Percentiles rank a stretch among this genome's conserved stretches.
Evolutionary conservation across 2,797 vertebrate genomes (phyloP).

Genomic region (Hoplostethus mediterraneus): DNA sequence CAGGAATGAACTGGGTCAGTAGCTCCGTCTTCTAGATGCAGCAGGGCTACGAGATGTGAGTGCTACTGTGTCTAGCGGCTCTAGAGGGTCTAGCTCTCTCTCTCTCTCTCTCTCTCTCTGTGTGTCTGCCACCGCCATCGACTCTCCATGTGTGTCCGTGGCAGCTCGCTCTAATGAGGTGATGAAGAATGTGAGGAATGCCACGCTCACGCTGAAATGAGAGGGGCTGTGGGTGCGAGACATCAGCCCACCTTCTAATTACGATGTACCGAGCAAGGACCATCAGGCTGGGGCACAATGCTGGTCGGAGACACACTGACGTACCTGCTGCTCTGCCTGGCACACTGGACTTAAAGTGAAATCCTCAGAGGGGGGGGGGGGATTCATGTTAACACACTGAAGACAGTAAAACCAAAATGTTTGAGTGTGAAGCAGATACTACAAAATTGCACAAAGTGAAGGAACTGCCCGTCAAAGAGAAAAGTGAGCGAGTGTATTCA

Average conservation of each 20-base stretch:
- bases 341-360: slow-evolving; percentile 57
- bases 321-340: slow-evolving; percentile 33
- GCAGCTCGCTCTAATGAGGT: slow-evolving; percentile 83
- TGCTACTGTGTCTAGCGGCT: slow-evolving; percentile 54
- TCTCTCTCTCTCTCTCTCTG: neutral
- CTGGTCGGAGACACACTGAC: slow-evolving; percentile 50
- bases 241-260: slow-evolving; percentile 77
- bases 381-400: slow-evolving; percentile 59
- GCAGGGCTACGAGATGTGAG: slow-evolving; percentile 19
- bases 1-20: slow-evolving; percentile 60
- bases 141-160: slow-evolving; percentile 68
- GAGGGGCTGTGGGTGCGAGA: slow-evolving; percentile 74
- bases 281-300: slow-evolving; percentile 45
- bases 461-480: slow-evolving; percentile 35
- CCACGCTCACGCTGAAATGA: slow-evolving; percentile 79
- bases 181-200: slow-evolving; percentile 86
- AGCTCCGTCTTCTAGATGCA: slow-evolving; percentile 47
- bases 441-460: slow-evolving; percentile 36
- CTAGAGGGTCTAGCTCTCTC: slow-evolving; percentile 42
- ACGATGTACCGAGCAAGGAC: slow-evolving; percentile 72
- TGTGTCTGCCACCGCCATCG: slow-evolving; percentile 58
- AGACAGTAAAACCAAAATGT: slow-evolving; percentile 63
- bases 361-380: slow-evolving; percentile 30
- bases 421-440: slow-evolving; percentile 58
- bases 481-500: neutral